Evolutionary conservation across 2,797 vertebrate genomes (phyloP).

Genomic region (Chelidonichthys spinosus): DNA sequence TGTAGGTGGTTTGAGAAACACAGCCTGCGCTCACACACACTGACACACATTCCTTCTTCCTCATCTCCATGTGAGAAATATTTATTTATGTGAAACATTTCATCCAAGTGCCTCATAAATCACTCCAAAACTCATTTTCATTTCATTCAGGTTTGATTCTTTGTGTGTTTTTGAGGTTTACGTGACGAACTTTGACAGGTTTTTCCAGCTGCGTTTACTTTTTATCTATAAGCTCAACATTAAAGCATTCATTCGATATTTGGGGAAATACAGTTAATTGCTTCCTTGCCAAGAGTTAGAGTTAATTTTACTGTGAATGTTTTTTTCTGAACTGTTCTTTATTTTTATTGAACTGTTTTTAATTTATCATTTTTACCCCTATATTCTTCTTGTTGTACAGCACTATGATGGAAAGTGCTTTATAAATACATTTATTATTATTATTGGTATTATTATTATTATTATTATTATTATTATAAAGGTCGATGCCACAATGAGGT

Average conservation of each 20-base stretch:
- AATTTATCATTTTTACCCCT: too few species aligned
- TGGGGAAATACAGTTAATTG: neutral
- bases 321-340: too few species aligned
- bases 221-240: neutral
- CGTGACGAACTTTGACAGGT: neutral
- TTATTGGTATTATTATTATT: too few species aligned
- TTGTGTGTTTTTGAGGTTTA: neutral
- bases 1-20: constrained; percentile 62
- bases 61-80: neutral
- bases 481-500: too few species aligned
- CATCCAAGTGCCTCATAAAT: constrained; percentile 1
- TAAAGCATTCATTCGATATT: neutral
- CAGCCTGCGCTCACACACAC: constrained; percentile 28
- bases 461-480: too few species aligned
- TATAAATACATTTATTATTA: too few species aligned
- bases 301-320: too few species aligned
- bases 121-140: neutral
- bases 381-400: too few species aligned
- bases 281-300: neutral
- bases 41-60: neutral
- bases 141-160: neutral
- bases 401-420: too few species aligned
- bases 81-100: neutral
- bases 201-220: neutral
- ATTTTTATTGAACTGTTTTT: too few species aligned